Conservation (phyloP, 2,797 vertebrate species). For the Darevskia nairensis region DNA sequence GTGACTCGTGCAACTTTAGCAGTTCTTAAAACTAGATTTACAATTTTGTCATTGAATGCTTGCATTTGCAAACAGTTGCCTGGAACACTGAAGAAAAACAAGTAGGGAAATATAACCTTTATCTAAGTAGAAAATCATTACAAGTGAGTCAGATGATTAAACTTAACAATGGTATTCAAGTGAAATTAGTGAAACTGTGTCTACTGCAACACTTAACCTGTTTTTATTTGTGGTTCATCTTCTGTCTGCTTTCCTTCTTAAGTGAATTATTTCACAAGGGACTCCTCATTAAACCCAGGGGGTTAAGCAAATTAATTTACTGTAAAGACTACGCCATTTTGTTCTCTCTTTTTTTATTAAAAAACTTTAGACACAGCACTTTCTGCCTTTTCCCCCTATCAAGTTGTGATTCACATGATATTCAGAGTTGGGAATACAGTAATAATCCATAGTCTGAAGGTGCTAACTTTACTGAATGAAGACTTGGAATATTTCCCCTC, state of each 20-base stretch:
- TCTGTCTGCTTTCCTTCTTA: slow-evolving; percentile 66
- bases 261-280: slow-evolving; percentile 67
- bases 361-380: neutral
- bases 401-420: neutral
- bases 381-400: neutral
- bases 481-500: no score
- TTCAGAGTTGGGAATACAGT: neutral
- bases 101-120: slow-evolving; percentile 52
- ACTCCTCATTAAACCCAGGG: slow-evolving; percentile 72
- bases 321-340: slow-evolving; percentile 42
- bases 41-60: neutral
- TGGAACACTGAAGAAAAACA: slow-evolving; percentile 20
- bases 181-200: slow-evolving; percentile 72
- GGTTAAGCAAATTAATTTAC: slow-evolving; percentile 70
- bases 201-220: slow-evolving; percentile 68
- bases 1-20: neutral
- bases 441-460: no score
- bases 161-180: slow-evolving; percentile 73
- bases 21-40: neutral
- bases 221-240: slow-evolving; percentile 69
- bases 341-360: slow-evolving; percentile 3
- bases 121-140: slow-evolving; percentile 65
- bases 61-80: neutral
- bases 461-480: no score
- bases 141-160: slow-evolving; percentile 72